Conservation (phyloP, 2,888 invertebrate species). For the Tipula helvola region DNA sequence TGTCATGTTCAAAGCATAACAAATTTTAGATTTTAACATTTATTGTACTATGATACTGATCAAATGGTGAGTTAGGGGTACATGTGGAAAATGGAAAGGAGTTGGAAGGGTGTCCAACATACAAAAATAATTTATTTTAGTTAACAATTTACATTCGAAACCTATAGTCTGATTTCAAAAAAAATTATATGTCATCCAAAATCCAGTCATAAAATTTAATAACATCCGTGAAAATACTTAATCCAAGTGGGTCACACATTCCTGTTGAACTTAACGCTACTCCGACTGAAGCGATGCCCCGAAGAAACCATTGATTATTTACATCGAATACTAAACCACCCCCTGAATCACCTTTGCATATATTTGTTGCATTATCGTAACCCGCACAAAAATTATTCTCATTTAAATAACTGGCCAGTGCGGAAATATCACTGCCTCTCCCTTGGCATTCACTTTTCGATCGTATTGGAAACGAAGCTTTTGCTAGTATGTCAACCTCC, state of each 20-base stretch:
- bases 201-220: neutral
- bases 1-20: too few species aligned
- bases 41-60: too few species aligned
- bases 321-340: neutral
- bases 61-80: too few species aligned
- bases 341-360: neutral
- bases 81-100: too few species aligned
- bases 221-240: neutral
- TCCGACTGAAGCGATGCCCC: neutral
- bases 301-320: neutral
- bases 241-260: neutral
- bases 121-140: too few species aligned
- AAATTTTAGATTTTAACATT: too few species aligned
- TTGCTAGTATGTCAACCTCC: neutral
- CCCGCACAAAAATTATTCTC: neutral
- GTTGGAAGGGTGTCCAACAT: too few species aligned
- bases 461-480: neutral
- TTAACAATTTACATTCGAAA: too few species aligned
- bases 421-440: neutral
- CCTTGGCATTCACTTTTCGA: neutral
- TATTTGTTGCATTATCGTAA: neutral
- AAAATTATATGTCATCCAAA: neutral
- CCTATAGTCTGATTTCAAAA: too few species aligned
- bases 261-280: neutral
- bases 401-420: neutral